Base-by-base conservation (phyloP, 2,113 vertebrate species). In the Coptodon bakossiorum region DNA sequence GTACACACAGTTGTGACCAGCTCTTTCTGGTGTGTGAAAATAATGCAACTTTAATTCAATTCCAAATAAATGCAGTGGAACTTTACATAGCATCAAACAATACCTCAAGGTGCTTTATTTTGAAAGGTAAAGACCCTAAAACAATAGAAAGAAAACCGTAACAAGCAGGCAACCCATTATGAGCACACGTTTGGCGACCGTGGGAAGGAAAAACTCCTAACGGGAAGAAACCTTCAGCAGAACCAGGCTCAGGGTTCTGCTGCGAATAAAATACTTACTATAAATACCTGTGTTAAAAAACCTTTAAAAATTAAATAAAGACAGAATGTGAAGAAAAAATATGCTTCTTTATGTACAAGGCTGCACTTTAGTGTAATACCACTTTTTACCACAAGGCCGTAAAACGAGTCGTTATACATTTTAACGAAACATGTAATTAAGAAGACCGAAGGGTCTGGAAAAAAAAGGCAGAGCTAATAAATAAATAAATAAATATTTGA, bases 61-160 rank as follows among this genome's bases (percentile, higher is more conserved):
- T 66, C 10, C 17, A 38, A 38, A 22, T 66, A 66, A 66, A 66
- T 66, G 6, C 3, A 66, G 34, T 22, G 34, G 61, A 38, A 66
- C 4, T 0, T 66, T 38, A 66, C 1, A 66, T 38, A 66, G 19
- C 61, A 66, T 13, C 34, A 66, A 36, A 36, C 31, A 43, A 71
- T 19, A 13, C 34, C 34, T 22, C 6, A 8, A 8, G 10, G 10
- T 66, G 61, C 0, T 22, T 38, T 38, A 38, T 2, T n/a, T 66
- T 38, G 1, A 38, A 38, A 66, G 19, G 4, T 22, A 38, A 13
- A 38, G 6, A 38, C 61, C 19, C 31, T 66, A 66, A 66, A n/a
- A n/a, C 29, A 38, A 66, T 12, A 12, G 31, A 7, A 10, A 38
- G 57, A 6, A 0, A 13, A 0, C 17, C 1, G 0, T 38, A 13